Evolutionary conservation across 2,113 vertebrate genomes (phyloP).

Genomic region (Ochotona princeps): DNA sequence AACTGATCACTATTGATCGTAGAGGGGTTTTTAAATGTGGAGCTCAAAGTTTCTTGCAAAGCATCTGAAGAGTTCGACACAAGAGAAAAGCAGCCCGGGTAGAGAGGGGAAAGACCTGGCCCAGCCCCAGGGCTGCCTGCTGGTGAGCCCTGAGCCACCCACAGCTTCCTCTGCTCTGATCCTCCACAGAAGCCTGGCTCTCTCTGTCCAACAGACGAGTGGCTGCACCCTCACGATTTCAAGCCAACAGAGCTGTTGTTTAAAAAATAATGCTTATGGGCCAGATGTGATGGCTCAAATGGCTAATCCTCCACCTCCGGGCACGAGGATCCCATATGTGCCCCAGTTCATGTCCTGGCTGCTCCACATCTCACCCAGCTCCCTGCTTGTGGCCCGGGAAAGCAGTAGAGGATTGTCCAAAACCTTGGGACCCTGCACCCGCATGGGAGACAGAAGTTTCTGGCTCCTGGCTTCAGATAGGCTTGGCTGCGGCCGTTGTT

Average conservation of each 20-base stretch:
- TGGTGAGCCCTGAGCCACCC: neutral
- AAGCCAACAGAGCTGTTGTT: neutral
- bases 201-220: neutral
- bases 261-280: too few species aligned
- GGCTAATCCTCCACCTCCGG: too few species aligned
- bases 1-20: conserved; percentile 8
- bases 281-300: too few species aligned
- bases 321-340: too few species aligned
- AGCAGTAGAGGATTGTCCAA: too few species aligned
- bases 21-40: neutral
- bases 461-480: too few species aligned
- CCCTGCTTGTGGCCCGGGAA: too few species aligned
- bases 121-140: neutral
- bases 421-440: too few species aligned
- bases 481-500: too few species aligned
- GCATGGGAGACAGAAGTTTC: too few species aligned
- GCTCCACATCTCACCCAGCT: too few species aligned
- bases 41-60: neutral
- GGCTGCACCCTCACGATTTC: fast-evolving
- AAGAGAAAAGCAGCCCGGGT: neutral
- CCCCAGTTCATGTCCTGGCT: too few species aligned
- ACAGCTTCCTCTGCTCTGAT: neutral
- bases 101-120: neutral
- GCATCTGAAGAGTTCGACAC: neutral
- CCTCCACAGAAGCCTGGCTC: neutral